phyloP scores from a whole-genome alignment of 2,797 vertebrate genomes.

The Gambelia wislizenii region DNA sequence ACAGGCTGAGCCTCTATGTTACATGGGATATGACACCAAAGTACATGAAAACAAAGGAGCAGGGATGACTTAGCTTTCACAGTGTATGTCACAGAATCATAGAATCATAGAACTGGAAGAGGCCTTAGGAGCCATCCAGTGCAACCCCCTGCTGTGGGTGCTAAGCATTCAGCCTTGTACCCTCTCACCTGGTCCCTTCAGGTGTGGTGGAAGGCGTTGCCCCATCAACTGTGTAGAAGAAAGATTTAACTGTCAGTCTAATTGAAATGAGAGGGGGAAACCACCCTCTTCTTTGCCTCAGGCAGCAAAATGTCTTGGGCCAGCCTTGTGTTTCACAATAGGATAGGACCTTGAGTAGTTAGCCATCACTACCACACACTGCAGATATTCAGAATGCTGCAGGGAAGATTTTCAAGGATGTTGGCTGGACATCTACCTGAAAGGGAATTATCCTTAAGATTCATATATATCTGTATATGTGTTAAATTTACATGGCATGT shows the following conservation, averaged over 20 bases:
- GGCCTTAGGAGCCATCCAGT: too few species aligned
- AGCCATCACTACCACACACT: background rate
- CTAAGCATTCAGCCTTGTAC: background rate
- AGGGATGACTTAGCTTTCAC: background rate
- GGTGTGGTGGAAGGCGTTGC: background rate
- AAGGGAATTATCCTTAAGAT: background rate
- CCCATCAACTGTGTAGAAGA: background rate
- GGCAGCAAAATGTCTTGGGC: background rate
- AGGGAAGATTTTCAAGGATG: background rate
- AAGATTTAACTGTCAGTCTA: background rate
- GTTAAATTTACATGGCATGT: background rate
- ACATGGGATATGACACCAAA: background rate
- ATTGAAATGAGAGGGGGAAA: background rate
- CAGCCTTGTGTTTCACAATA: background rate
- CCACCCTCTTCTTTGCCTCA: background rate
- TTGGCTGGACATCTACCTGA: background rate
- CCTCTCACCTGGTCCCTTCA: background rate
- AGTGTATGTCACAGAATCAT: too few species aligned
- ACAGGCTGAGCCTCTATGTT: rapidly evolving
- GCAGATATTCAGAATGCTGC: background rate
- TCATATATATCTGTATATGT: background rate
- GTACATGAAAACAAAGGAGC: background rate
- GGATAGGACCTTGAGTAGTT: background rate
- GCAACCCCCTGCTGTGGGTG: too few species aligned
- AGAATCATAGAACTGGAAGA: too few species aligned